These are phyloP conservation scores for Heliconius sara DNA, from an alignment of 2,888 invertebrate species.

Conservation along the genomic window DNA sequence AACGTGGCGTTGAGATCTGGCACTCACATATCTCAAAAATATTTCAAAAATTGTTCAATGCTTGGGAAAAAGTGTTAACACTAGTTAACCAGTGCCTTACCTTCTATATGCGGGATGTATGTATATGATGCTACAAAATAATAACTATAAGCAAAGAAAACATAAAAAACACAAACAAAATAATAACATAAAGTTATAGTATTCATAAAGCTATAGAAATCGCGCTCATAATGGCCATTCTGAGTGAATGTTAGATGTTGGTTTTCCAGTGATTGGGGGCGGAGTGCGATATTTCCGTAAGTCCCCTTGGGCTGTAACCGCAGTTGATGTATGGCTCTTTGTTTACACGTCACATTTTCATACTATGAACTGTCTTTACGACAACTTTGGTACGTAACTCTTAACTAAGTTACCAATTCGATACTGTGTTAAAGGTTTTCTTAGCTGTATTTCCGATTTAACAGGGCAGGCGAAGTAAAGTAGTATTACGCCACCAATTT, in stretches of 20 bases:
- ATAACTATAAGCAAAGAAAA: neutral
- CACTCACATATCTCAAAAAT: too few relatives aligned
- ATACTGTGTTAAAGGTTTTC: neutral
- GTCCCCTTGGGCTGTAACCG: slow-evolving; percentile 33
- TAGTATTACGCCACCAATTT: neutral
- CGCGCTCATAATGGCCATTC: neutral
- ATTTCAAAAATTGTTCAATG: too few relatives aligned
- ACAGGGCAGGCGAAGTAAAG: neutral
- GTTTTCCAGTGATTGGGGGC: slow-evolving; percentile 31
- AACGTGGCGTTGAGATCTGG: too few relatives aligned
- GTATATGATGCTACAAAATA: neutral
- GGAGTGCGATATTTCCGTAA: slow-evolving; percentile 31
- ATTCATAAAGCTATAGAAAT: slow-evolving; percentile 8
- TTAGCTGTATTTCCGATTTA: neutral
- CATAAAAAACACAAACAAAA: neutral
- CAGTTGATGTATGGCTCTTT: slow-evolving; percentile 16
- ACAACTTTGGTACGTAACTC: neutral
- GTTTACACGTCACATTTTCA: slow-evolving; percentile 21
- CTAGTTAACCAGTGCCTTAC: too few relatives aligned
- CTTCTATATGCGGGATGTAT: too few relatives aligned
- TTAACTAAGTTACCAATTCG: neutral
- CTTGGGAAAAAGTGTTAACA: too few relatives aligned
- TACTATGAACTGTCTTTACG: slow-evolving; percentile 10
- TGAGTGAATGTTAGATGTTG: slow-evolving; percentile 20
- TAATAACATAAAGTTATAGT: neutral